Percentiles rank a stretch among this genome's conserved stretches.
phyloP scores from a whole-genome alignment of 2,888 invertebrate genomes.

The Hirtodrosophila duncani region DNA sequence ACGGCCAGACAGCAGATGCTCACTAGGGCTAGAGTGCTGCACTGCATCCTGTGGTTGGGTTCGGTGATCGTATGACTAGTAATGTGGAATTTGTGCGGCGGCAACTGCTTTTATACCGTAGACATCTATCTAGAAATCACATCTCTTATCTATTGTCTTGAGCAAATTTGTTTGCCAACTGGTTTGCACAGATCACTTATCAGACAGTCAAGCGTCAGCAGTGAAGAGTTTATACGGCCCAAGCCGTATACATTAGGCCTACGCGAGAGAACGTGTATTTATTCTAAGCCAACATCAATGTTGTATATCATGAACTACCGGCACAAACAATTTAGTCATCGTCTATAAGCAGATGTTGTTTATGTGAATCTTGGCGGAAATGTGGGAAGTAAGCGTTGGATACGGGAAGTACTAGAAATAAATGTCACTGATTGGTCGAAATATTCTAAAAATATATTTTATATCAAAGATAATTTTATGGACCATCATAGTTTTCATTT shows the following conservation, averaged over 20 bases:
- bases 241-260: too few species aligned
- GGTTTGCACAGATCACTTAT: constrained; percentile 25
- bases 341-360: neutral
- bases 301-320: neutral
- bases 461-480: too few species aligned
- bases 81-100: neutral
- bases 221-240: neutral
- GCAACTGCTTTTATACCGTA: constrained; percentile 14
- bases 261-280: too few species aligned
- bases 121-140: too few species aligned
- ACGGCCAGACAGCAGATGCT: constrained; percentile 31
- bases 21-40: constrained; percentile 17
- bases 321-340: constrained; percentile 6
- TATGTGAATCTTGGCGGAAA: neutral
- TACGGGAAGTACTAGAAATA: too few species aligned
- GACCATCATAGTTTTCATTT: too few species aligned
- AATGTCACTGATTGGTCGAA: too few species aligned
- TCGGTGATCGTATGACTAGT: constrained; percentile 5
- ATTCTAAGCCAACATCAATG: too few species aligned
- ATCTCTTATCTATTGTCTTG: neutral
- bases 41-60: constrained; percentile 34
- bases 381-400: neutral
- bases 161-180: constrained; percentile 4
- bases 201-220: neutral
- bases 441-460: too few species aligned